Base-by-base conservation (phyloP, 2,888 invertebrate species). In the Leptinotarsa juncta region DNA sequence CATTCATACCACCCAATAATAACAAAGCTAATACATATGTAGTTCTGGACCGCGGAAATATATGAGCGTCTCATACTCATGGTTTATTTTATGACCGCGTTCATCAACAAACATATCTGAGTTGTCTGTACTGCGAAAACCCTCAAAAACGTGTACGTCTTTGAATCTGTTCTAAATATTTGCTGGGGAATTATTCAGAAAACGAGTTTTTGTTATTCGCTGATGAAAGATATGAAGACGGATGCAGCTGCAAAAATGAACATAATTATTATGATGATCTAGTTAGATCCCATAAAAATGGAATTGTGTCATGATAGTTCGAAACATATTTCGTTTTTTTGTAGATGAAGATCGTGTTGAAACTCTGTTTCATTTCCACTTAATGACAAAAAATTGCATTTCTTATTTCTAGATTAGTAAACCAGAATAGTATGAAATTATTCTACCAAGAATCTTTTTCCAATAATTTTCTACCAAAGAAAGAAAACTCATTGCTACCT, bases 1-100 rank as follows among this genome's bases (percentile, higher is more conserved):
- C 32, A 42, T 42, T 10, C 10, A 42, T 42, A 42, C 32, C 32
- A 32, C 10, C 32, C 32, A 55, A 68, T 57, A 68, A 68, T 57
- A 55, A 55, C 55, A 51, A 55, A 32, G 18, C 68, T 68, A 57
- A 68, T 68, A 42, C 32, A 42, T 69, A 49, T 69, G 69, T 60
- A 60, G 69, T 60, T 69, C 50, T 60, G 48, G 60, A 69, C 69
- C 49, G 48, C 60, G 69, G 49, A 69, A 60, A 57, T 50, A 7
- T 48, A 60, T 60, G 23, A 32, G n/a, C 49, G 48, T 68, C 60
- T 49, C 53, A n/a, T 60, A 49, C 69, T 69, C 49, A 49, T 20
- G 20, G 60, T 60, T 69, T 69, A 48, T 53, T 67, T 69, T 68
- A 68, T 18, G 49, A 60, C 23, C 50, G 60, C 67, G 32, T 60